Conservation (phyloP, 2,113 vertebrate species). For the Dissostichus mawsoni region DNA sequence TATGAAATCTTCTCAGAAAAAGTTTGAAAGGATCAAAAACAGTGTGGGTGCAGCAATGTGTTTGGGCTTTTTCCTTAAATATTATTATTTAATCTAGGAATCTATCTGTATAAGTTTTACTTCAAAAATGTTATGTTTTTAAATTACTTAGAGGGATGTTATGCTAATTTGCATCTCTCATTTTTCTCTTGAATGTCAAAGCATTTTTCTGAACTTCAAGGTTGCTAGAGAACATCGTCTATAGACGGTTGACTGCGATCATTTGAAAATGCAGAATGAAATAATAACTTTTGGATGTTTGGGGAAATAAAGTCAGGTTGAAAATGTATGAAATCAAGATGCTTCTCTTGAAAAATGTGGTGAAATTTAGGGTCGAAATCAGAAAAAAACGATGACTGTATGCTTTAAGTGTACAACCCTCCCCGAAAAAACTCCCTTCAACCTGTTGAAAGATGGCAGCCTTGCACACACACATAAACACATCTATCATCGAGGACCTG, state of each 20-base stretch:
- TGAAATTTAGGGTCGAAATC: not conserved
- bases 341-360: not conserved
- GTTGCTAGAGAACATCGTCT: not conserved
- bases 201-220: not conserved
- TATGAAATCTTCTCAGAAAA: not conserved
- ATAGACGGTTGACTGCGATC: not conserved
- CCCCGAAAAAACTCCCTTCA: constrained; percentile 11
- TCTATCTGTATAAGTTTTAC: constrained; percentile 4
- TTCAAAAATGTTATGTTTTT: not conserved
- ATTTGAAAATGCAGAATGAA: not conserved
- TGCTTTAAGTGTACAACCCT: not conserved
- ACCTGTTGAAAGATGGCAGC: constrained; percentile 18
- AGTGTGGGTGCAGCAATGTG: not conserved
- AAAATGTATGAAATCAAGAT: not conserved
- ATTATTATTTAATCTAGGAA: not conserved
- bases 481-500: constrained; percentile 31
- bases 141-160: not conserved
- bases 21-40: too few relatives aligned
- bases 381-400: not conserved
- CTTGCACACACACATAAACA: constrained; percentile 6
- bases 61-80: not conserved
- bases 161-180: constrained; percentile 7
- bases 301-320: not conserved
- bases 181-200: not conserved
- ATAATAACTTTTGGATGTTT: not conserved